phyloP scores from a whole-genome alignment of 2,888 invertebrate species.

The Perdita meconis region DNA sequence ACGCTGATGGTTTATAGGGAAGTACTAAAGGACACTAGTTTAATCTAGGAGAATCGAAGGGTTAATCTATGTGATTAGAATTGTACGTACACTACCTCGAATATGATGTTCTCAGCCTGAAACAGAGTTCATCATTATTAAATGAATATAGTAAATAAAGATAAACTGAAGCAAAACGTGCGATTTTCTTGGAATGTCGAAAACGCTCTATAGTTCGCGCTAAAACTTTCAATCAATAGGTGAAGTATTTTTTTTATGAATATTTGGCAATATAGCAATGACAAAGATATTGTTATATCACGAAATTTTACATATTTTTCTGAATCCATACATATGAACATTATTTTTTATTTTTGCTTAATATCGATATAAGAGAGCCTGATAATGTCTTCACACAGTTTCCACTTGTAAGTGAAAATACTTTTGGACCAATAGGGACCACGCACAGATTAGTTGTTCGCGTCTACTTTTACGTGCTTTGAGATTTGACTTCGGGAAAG shows the following conservation, averaged over 20 bases:
- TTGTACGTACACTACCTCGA: conserved; percentile 60
- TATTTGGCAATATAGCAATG: background rate
- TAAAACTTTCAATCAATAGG: conserved; percentile 6
- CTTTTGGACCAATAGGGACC: conserved; percentile 53
- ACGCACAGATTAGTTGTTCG: conserved; percentile 30
- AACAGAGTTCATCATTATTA: conserved; percentile 42
- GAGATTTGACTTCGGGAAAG: conserved; percentile 8
- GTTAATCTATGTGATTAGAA: conserved; percentile 15
- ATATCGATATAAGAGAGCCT: background rate
- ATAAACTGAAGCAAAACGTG: conserved; percentile 19
- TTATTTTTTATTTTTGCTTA: background rate
- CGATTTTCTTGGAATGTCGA: conserved; percentile 30
- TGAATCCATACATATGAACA: background rate
- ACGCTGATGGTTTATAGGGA: too few relatives aligned
- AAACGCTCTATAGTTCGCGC: conserved; percentile 28
- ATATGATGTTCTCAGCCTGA: conserved; percentile 37
- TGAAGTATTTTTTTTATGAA: conserved; percentile 3
- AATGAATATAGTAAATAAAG: conserved; percentile 22
- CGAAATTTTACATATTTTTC: background rate
- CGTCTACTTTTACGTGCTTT: conserved; percentile 46
- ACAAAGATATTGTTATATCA: background rate
- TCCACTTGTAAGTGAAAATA: conserved; percentile 30
- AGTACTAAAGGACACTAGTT: background rate
- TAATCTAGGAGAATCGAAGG: too few relatives aligned
- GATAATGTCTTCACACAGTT: conserved; percentile 9